These are phyloP conservation scores for Drosophila setosimentum DNA, from an alignment of 2,888 invertebrate species.

Conservation along the genomic window DNA sequence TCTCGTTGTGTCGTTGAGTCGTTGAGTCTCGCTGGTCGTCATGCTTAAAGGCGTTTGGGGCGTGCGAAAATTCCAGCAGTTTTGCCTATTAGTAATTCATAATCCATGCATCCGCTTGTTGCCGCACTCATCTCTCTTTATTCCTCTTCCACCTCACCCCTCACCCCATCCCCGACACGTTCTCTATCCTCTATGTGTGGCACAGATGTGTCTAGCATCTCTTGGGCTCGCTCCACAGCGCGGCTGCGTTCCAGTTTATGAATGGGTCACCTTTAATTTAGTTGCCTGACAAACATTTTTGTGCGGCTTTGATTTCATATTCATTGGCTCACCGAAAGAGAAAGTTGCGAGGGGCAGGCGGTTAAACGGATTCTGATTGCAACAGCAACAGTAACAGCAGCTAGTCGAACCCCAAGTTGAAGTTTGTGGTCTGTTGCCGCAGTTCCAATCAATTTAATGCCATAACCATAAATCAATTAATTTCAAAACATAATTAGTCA, in stretches of 20 bases:
- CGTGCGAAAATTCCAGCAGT: constrained; percentile 76
- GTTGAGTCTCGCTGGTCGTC: constrained; percentile 16
- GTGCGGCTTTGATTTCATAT: constrained; percentile 67
- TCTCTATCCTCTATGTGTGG: constrained; percentile 5
- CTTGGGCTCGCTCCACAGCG: background rate
- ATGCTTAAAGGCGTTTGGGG: constrained; percentile 39
- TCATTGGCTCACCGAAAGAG: constrained; percentile 32
- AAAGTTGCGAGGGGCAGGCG: background rate
- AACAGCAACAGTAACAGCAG: constrained; percentile 6
- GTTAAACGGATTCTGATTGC: background rate
- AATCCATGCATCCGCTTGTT: constrained; percentile 54
- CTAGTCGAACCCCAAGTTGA: background rate
- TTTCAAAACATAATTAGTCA: constrained; percentile 70
- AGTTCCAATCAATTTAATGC: constrained; percentile 30
- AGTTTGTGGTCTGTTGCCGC: background rate
- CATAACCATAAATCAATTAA: constrained; percentile 76
- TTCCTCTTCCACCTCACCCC: background rate
- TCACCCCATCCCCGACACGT: background rate
- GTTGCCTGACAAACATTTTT: constrained; percentile 53
- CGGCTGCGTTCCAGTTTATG: constrained; percentile 55
- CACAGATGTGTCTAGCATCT: constrained; percentile 24
- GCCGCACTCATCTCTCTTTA: background rate
- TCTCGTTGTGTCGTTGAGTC: constrained; percentile 6
- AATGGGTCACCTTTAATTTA: constrained; percentile 72
- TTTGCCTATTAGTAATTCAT: constrained; percentile 77